Evolutionary conservation across 1,140 invertebrate genomes (phyloP).

Genomic region (Rhagoletis zephyria): DNA sequence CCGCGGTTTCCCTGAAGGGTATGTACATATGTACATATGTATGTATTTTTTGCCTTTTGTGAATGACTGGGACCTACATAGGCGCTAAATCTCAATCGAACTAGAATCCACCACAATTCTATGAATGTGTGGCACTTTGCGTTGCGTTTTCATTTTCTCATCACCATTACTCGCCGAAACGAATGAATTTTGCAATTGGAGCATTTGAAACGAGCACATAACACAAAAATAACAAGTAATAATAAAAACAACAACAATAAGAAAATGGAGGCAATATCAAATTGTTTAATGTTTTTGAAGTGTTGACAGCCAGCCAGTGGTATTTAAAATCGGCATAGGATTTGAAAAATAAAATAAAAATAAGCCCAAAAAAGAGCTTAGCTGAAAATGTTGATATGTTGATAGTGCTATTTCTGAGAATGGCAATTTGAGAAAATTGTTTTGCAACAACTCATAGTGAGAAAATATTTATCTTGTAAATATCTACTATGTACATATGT

Average conservation of each 20-base stretch:
- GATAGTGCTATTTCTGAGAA: background rate
- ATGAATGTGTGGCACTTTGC: background rate
- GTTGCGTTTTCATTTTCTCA: background rate
- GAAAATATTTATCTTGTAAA: background rate
- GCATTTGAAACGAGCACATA: background rate
- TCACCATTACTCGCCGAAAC: background rate
- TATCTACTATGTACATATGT: too few relatives aligned
- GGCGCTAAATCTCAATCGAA: background rate
- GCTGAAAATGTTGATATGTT: background rate
- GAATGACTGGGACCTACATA: too few relatives aligned
- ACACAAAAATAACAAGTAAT: background rate
- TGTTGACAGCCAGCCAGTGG: background rate
- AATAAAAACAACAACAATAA: background rate
- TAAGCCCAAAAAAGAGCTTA: too few relatives aligned
- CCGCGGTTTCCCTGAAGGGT: too few relatives aligned
- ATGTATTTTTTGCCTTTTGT: too few relatives aligned
- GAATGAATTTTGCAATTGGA: conserved; percentile 48
- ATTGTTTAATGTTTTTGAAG: conserved; percentile 8
- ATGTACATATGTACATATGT: too few relatives aligned
- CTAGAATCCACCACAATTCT: background rate
- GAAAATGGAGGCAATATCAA: background rate
- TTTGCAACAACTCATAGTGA: conserved; percentile 18
- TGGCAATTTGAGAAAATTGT: conserved; percentile 37
- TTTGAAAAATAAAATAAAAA: background rate
- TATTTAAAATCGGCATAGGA: background rate